These are phyloP conservation scores for Chelonus formosanus DNA, from an alignment of 2,888 invertebrate genomes.

Conservation along the genomic window DNA sequence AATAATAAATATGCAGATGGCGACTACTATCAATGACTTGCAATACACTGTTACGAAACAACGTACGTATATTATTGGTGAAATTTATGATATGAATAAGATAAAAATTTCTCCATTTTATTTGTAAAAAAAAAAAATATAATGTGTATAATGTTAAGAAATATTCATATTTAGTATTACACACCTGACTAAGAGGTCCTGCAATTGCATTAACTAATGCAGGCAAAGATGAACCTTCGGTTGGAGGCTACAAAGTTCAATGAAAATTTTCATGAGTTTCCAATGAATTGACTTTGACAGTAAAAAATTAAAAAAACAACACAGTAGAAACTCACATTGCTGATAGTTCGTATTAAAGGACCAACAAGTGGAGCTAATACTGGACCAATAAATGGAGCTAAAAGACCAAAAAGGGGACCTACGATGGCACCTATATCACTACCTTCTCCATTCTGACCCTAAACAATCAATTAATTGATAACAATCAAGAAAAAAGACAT, in stretches of 20 bases:
- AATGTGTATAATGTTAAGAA: conserved; percentile 5
- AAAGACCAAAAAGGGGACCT: conserved; percentile 52
- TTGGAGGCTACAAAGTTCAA: conserved; percentile 45
- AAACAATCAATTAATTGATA: neutral
- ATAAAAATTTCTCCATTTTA: neutral
- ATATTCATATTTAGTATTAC: conserved; percentile 18
- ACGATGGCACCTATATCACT: conserved; percentile 56
- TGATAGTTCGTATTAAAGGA: conserved; percentile 52
- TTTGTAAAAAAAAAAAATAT: too few relatives aligned
- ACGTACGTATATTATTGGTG: conserved; percentile 12
- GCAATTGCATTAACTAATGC: conserved; percentile 46
- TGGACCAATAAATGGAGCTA: conserved; percentile 58
- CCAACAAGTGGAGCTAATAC: conserved; percentile 56
- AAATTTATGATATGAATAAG: conserved; percentile 12
- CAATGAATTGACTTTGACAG: too few relatives aligned
- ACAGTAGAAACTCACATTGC: conserved; percentile 49
- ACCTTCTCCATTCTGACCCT: conserved; percentile 56
- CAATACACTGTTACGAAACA: conserved; percentile 18
- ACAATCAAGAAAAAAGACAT: neutral
- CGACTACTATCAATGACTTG: neutral
- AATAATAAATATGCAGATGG: neutral
- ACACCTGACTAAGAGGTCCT: conserved; percentile 55
- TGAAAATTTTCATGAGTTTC: conserved; percentile 7
- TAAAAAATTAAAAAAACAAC: too few relatives aligned
- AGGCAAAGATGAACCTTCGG: conserved; percentile 49